Conservation (phyloP, 2,888 invertebrate genomes). For the Apamea sordens region DNA sequence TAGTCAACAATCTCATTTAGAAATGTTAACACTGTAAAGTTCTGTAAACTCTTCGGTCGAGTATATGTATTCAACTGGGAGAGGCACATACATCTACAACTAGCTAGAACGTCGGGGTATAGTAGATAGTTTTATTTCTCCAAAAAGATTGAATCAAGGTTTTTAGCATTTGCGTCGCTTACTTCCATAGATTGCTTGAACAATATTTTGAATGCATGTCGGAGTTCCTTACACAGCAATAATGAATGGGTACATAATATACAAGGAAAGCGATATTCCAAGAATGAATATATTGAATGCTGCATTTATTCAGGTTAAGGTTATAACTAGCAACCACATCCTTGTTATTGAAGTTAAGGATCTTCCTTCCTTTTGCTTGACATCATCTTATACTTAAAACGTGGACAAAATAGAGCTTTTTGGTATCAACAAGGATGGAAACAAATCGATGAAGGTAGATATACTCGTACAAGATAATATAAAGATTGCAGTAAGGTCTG, state of each 20-base stretch:
- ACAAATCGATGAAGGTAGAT: not conserved
- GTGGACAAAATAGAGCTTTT: conserved; percentile 14
- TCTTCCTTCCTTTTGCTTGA: conserved; percentile 38
- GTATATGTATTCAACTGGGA: not conserved
- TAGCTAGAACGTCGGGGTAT: not conserved
- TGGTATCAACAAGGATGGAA: not conserved
- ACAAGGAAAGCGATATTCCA: conserved; percentile 11
- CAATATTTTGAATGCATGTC: not conserved
- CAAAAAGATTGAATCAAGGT: not conserved
- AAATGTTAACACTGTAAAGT: conserved; percentile 5
- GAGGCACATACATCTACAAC: not conserved
- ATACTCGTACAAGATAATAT: not conserved
- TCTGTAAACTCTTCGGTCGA: not conserved
- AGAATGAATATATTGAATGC: conserved; percentile 3
- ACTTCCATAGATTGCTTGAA: not conserved
- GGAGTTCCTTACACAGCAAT: not conserved
- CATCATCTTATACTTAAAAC: conserved; percentile 19
- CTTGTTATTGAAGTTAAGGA: conserved; percentile 20
- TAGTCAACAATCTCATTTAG: conserved; percentile 8
- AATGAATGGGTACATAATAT: not conserved
- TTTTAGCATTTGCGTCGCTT: not conserved
- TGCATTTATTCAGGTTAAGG: conserved; percentile 35
- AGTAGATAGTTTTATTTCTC: not conserved
- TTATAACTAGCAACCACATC: not conserved
- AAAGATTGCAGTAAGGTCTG: not conserved